Evolutionary conservation across 2,797 vertebrate species (phyloP).

Genomic region (Ambastaia sidthimunki): DNA sequence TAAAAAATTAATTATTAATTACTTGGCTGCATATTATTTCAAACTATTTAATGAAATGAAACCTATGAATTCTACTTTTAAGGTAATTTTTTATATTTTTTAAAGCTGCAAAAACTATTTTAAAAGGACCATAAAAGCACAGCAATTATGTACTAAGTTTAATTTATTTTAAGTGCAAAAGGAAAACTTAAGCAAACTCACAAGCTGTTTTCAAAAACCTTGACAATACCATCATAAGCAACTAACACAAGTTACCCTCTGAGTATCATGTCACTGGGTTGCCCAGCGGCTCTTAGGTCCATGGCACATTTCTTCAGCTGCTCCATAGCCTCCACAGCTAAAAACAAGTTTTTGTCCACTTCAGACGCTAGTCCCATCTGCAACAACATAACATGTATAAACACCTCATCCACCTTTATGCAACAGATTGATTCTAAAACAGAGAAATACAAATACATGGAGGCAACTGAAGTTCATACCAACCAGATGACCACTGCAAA

Average conservation of each 20-base stretch:
- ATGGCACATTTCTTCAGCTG: constrained; percentile 59
- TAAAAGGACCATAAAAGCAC: too few species aligned
- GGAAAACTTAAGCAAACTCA: too few species aligned
- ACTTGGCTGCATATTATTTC: too few species aligned
- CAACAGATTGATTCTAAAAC: neutral
- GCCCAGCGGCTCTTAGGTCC: constrained; percentile 63
- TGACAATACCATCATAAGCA: too few species aligned
- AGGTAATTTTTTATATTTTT: too few species aligned
- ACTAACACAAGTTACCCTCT: constrained; percentile 60
- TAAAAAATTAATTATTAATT: too few species aligned
- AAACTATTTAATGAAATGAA: too few species aligned
- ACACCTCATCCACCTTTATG: neutral
- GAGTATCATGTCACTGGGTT: constrained; percentile 55
- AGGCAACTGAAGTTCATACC: neutral
- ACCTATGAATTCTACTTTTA: too few species aligned
- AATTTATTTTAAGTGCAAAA: too few species aligned
- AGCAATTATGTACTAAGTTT: too few species aligned
- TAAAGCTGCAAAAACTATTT: too few species aligned
- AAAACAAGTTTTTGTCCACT: constrained; percentile 60
- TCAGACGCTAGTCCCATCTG: constrained; percentile 69
- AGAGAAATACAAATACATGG: neutral
- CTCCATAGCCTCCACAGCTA: constrained; percentile 63
- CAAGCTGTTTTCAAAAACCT: too few species aligned
- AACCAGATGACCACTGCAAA: neutral
- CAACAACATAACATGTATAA: constrained; percentile 4